phyloP scores from a whole-genome alignment of 2,888 invertebrate species.

The Protonemura montana region DNA sequence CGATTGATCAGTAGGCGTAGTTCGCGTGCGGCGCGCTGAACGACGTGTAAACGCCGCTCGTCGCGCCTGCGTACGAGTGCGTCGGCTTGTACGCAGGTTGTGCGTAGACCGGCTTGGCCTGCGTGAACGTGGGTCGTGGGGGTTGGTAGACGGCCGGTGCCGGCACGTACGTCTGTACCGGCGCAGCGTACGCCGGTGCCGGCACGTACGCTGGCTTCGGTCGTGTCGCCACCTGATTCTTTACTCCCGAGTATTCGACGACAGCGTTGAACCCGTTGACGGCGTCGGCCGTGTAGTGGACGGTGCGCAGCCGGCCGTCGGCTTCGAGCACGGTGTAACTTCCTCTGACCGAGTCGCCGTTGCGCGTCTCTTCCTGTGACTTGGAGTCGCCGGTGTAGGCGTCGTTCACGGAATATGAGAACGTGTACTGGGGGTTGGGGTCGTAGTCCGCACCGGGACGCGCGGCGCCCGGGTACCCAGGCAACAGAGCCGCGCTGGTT shows the following conservation, averaged over 20 bases:
- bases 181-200: slow-evolving; percentile 28
- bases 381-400: slow-evolving; percentile 46
- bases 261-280: slow-evolving; percentile 50
- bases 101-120: not conserved
- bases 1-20: slow-evolving; percentile 35
- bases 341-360: slow-evolving; percentile 47
- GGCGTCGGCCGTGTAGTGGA: slow-evolving; percentile 43
- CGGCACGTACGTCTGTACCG: slow-evolving; percentile 36
- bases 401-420: slow-evolving; percentile 46
- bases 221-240: slow-evolving; percentile 13
- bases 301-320: slow-evolving; percentile 38
- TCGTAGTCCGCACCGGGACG: slow-evolving; percentile 42
- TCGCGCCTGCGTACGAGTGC: slow-evolving; percentile 19
- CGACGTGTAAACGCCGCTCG: slow-evolving; percentile 33
- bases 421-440: slow-evolving; percentile 47
- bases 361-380: slow-evolving; percentile 46
- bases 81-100: slow-evolving; percentile 24
- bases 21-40: slow-evolving; percentile 40
- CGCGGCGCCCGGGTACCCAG: slow-evolving; percentile 38
- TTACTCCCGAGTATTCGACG: slow-evolving; percentile 42
- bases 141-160: slow-evolving; percentile 48
- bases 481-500: slow-evolving; percentile 34
- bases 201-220: slow-evolving; percentile 20
- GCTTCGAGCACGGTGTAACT: slow-evolving; percentile 33
- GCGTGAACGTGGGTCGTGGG: not conserved